These are phyloP conservation scores for Ruditapes philippinarum DNA, from an alignment of 1,140 invertebrate species.

Conservation along the genomic window DNA sequence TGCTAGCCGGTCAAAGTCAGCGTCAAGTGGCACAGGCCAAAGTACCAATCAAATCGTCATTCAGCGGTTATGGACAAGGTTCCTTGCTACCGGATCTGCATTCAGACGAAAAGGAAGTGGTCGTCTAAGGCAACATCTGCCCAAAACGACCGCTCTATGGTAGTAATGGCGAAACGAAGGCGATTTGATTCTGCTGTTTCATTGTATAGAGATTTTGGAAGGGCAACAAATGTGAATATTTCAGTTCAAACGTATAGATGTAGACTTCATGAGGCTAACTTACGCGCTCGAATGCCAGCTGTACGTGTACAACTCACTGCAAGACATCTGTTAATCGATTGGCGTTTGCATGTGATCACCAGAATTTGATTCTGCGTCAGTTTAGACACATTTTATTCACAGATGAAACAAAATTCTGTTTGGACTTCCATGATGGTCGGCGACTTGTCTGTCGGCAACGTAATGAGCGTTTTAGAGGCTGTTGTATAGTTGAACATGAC, in stretches of 20 bases:
- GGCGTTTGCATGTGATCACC: background rate
- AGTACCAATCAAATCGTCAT: background rate
- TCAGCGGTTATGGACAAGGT: background rate
- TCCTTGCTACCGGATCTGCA: background rate
- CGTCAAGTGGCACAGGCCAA: background rate
- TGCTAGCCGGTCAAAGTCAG: background rate
- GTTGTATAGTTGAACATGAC: slow-evolving; percentile 31
- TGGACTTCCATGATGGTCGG: slow-evolving; percentile 28
- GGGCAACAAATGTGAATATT: background rate
- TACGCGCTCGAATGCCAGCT: background rate
- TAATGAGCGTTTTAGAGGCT: slow-evolving; percentile 28
- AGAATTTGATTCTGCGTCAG: background rate
- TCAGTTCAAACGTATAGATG: background rate
- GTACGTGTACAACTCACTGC: background rate
- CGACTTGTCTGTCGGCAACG: slow-evolving; percentile 7
- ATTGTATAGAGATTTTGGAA: background rate
- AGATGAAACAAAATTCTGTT: slow-evolving; percentile 39
- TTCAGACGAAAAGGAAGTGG: background rate
- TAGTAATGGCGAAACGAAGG: background rate
- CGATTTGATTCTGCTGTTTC: no score
- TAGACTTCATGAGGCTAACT: background rate
- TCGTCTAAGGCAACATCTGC: background rate
- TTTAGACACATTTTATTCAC: background rate
- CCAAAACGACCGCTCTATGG: background rate
- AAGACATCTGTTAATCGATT: background rate